Base-by-base conservation (phyloP, 2,888 invertebrate genomes). In the Amiota mariae region DNA sequence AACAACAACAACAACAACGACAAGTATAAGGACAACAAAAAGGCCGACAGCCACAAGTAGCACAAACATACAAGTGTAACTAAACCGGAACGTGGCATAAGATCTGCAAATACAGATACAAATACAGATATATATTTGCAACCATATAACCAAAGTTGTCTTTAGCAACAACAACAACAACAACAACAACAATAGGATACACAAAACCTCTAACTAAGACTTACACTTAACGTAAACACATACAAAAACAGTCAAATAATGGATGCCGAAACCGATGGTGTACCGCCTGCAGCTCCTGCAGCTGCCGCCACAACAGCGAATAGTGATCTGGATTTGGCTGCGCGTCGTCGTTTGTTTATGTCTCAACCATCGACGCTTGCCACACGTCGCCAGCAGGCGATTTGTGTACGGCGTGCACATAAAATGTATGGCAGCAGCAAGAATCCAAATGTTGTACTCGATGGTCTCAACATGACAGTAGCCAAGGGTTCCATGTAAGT, bases 391-490 rank as follows among this genome's bases (percentile, higher is more conserved):
- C 94, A 94, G 84, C 95, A 96, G 78, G 97, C 97, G 75, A 95
- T 97, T 0, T 96, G 96, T 83, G 96, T 97, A 1, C 91, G 96
- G 73, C 90, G 95, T 18, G 96, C 97, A 0, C 94, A 93, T 88
- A 97, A 97, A 90, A 93, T 93, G 88, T 97, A 97, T 87, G 97
- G 97, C 8, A 91, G 93, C 4, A 92, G 94, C 80, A 94, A 93
- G 81, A 95, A 93, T 85, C 95, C 95, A 0, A 94, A 95, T 81
- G 92, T 96, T 49, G 95, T 97, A 56, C 91, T 98, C 72, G 96
- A 96, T 87, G 95, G 95, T 36, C 92, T 98, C 72, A 96, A 96
- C 87, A 96, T 98, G 95, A 97, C 96, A 18, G 97, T 98, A 61
- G 95, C 96, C 24, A 96, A 96, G 88, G 97, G 97, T 71, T 91